Conservation (phyloP, 2,888 invertebrate genomes). For the Chrysolina americana region DNA sequence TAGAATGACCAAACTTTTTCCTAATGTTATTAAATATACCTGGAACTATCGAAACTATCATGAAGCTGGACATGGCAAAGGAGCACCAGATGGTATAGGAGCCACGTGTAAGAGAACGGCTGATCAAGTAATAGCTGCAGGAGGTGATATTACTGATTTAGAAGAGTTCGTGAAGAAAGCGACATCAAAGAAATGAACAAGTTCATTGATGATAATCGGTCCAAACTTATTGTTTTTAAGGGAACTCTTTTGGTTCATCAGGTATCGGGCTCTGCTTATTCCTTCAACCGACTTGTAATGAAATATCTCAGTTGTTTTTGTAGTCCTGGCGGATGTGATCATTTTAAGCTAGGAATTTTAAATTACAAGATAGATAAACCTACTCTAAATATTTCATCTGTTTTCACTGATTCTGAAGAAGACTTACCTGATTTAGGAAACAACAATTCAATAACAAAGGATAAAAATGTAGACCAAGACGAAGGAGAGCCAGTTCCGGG, state of each 20-base stretch:
- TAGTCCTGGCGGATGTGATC: background rate
- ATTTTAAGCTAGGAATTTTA: background rate
- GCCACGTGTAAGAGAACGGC: constrained; percentile 62
- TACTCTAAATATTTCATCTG: background rate
- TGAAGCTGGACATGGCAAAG: constrained; percentile 61
- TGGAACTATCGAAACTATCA: constrained; percentile 61
- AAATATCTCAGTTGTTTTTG: constrained; percentile 39
- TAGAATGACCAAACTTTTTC: constrained; percentile 53
- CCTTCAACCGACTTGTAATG: constrained; percentile 31
- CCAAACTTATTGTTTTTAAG: constrained; percentile 28
- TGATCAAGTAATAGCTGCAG: constrained; percentile 58
- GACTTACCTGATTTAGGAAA: background rate
- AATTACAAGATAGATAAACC: background rate
- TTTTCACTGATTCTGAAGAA: constrained; percentile 1
- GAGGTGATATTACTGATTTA: constrained; percentile 58
- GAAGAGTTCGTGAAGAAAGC: constrained; percentile 47
- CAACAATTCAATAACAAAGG: background rate
- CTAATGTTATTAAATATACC: constrained; percentile 51
- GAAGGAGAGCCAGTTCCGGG: background rate
- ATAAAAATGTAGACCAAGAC: background rate
- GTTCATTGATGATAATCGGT: constrained; percentile 27
- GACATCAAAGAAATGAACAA: constrained; percentile 49
- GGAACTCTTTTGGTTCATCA: constrained; percentile 42
- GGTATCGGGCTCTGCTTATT: constrained; percentile 33
- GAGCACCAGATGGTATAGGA: constrained; percentile 62